A percentile compares a stretch with the other conserved stretches of the same genome.
Conservation (phyloP, 2,888 invertebrate genomes). For the Zaprionus lineosus region DNA sequence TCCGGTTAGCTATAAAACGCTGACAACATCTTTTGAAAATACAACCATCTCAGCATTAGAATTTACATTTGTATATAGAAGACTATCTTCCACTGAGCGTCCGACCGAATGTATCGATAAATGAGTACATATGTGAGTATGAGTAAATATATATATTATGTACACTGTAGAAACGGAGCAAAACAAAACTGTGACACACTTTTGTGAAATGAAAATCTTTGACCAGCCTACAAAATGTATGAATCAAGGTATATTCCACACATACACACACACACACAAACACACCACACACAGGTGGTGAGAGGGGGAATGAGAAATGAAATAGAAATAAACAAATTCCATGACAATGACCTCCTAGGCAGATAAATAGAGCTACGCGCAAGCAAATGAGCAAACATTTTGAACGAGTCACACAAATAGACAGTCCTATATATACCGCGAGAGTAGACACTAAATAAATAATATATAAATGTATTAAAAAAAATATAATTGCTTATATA, state of each 20-base stretch:
- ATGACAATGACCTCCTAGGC: slow-evolving; percentile 67
- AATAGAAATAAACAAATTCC: slow-evolving; percentile 58
- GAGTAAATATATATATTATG: too few species aligned
- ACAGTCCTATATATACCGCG: not conserved
- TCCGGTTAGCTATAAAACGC: too few species aligned
- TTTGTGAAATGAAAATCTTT: slow-evolving; percentile 11
- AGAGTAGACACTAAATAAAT: not conserved
- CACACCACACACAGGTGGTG: not conserved
- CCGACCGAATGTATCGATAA: too few species aligned
- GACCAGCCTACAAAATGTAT: not conserved
- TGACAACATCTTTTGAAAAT: too few species aligned
- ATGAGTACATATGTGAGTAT: too few species aligned
- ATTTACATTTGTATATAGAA: too few species aligned
- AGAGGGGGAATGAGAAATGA: not conserved
- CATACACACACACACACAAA: not conserved
- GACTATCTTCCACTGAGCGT: too few species aligned
- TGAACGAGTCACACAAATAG: slow-evolving; percentile 25
- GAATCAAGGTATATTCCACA: slow-evolving; percentile 10
- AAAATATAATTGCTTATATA: slow-evolving; percentile 12
- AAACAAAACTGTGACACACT: slow-evolving; percentile 27
- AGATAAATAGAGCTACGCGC: slow-evolving; percentile 49
- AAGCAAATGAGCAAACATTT: slow-evolving; percentile 58
- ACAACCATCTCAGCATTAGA: too few species aligned
- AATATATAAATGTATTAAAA: slow-evolving; percentile 18
- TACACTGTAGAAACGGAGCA: not conserved